Evolutionary conservation across 2,888 invertebrate species (phyloP).

Genomic region (Lomographa bimaculata): DNA sequence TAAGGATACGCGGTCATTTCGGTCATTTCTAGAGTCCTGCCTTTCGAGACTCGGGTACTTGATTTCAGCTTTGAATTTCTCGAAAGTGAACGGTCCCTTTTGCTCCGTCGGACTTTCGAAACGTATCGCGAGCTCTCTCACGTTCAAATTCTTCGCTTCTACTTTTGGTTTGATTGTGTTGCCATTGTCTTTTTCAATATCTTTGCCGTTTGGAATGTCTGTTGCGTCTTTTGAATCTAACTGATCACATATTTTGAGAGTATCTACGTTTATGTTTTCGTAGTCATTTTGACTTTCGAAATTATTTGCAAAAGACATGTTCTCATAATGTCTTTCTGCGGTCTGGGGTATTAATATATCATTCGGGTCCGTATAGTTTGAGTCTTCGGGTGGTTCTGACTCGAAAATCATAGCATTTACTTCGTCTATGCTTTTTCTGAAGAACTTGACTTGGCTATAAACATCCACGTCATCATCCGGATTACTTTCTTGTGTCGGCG

Average conservation of each 20-base stretch:
- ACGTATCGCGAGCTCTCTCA: conserved; percentile 85
- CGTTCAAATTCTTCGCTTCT: conserved; percentile 73
- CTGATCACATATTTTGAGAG: conserved; percentile 64
- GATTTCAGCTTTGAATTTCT: conserved; percentile 71
- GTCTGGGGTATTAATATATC: conserved; percentile 29
- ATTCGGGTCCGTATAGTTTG: too few relatives aligned
- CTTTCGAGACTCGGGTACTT: conserved; percentile 67
- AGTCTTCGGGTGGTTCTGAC: conserved; percentile 52
- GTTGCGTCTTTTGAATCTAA: conserved; percentile 39
- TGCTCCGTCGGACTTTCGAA: conserved; percentile 86
- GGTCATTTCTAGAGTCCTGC: conserved; percentile 48
- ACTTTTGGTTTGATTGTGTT: conserved; percentile 47
- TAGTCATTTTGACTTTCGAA: conserved; percentile 46
- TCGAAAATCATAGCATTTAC: conserved; percentile 84
- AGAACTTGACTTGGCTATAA: conserved; percentile 91
- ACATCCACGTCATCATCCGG: conserved; percentile 74
- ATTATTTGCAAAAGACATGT: conserved; percentile 38
- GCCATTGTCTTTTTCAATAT: conserved; percentile 59
- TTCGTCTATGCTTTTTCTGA: conserved; percentile 88
- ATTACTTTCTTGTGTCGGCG: conserved; percentile 79
- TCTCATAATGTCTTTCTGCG: conserved; percentile 57
- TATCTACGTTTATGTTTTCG: conserved; percentile 67
- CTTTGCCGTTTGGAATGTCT: conserved; percentile 36
- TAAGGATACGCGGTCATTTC: conserved; percentile 29
- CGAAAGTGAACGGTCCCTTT: conserved; percentile 82